phyloP scores from a whole-genome alignment of 2,797 vertebrate genomes.

The Hipposideros larvatus region DNA sequence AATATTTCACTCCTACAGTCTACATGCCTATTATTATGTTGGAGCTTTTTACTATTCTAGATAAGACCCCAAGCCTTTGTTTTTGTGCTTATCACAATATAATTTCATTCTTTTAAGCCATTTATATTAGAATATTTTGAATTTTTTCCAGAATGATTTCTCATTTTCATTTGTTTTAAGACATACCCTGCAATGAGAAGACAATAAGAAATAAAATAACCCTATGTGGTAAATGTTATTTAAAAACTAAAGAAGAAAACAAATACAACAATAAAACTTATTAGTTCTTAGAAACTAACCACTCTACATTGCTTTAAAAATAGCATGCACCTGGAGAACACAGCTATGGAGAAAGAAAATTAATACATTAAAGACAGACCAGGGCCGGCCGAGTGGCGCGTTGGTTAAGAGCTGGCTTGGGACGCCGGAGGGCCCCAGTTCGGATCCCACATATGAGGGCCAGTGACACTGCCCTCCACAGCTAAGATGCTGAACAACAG shows the following conservation, averaged over 20 bases:
- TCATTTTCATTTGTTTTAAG: slow-evolving; percentile 28
- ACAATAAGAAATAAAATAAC: slow-evolving; percentile 1
- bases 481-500: no score
- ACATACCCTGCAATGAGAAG: background rate
- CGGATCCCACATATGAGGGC: no score
- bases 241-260: slow-evolving; percentile 42
- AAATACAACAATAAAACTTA: slow-evolving; percentile 14
- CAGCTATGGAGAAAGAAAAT: background rate
- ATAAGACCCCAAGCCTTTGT: background rate
- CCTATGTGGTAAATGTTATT: background rate
- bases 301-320: background rate
- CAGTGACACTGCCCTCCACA: no score
- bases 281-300: background rate
- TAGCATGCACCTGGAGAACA: background rate
- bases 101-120: slow-evolving; percentile 23
- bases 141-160: slow-evolving; percentile 6
- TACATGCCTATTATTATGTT: background rate
- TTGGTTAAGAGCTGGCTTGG: no score
- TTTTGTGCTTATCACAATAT: slow-evolving; percentile 20
- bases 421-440: no score
- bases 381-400: no score
- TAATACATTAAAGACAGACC: background rate
- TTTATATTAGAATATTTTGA: background rate
- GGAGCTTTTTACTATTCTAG: slow-evolving; percentile 23
- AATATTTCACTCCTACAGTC: background rate